Conservation (phyloP, 2,888 invertebrate species). For the Calliopum simillimum region DNA sequence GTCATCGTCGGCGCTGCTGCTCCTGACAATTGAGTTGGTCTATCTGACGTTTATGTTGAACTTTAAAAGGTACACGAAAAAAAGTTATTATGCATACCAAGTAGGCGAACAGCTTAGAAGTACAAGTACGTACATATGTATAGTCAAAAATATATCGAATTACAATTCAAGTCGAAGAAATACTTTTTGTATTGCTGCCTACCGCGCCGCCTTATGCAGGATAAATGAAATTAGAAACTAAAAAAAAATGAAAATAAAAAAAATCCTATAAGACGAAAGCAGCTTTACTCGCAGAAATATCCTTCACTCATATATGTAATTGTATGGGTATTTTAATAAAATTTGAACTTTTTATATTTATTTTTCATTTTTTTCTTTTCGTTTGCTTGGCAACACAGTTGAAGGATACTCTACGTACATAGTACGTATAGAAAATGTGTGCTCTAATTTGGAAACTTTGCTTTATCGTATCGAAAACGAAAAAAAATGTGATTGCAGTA, state of each 20-base stretch:
- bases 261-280: neutral
- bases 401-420: neutral
- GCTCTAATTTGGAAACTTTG: conserved; percentile 4
- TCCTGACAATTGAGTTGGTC: neutral
- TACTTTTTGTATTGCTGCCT: neutral
- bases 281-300: neutral
- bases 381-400: neutral
- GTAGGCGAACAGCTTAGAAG: neutral
- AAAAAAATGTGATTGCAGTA: neutral
- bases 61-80: neutral
- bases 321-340: no score
- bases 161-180: neutral
- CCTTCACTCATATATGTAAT: conserved; percentile 3
- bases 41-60: neutral
- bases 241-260: neutral
- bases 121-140: no score
- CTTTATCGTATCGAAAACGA: neutral
- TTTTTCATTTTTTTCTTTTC: no score
- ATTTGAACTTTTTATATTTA: no score
- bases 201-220: neutral
- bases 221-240: neutral
- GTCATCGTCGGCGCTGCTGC: neutral
- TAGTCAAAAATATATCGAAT: neutral
- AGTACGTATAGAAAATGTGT: conserved; percentile 4
- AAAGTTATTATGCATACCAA: conserved; percentile 19